These are phyloP conservation scores for Aplysia californica DNA, from an alignment of 1,140 invertebrate species.

Conservation along the genomic window DNA sequence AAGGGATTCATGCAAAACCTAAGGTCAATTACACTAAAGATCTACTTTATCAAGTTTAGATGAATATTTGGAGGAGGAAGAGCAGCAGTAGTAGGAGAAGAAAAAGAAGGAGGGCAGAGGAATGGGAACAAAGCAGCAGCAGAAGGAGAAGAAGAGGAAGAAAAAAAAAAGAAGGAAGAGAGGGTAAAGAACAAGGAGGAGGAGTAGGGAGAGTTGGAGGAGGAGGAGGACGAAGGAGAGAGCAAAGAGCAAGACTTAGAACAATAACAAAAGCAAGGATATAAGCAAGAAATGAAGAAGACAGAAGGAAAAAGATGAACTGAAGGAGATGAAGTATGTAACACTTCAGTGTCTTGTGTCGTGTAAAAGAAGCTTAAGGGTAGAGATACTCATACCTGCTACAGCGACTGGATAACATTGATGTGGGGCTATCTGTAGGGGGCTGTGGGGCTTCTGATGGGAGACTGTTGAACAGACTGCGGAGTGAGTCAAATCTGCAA, in stretches of 20 bases:
- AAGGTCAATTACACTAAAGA: too few relatives aligned
- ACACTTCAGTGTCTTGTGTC: too few relatives aligned
- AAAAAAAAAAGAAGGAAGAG: background rate
- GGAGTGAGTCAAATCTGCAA: background rate
- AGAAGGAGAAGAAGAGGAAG: background rate
- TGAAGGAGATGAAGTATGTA: too few relatives aligned
- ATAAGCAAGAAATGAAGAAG: background rate
- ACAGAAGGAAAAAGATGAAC: background rate
- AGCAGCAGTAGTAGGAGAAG: background rate
- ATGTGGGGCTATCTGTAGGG: background rate
- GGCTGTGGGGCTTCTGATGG: background rate
- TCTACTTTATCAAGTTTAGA: too few relatives aligned
- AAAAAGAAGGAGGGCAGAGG: background rate
- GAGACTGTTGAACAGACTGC: background rate
- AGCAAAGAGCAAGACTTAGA: background rate
- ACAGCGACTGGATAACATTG: background rate
- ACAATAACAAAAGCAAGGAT: background rate
- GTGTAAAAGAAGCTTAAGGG: too few relatives aligned
- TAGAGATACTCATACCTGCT: too few relatives aligned
- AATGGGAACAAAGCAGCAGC: background rate
- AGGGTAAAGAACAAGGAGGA: background rate
- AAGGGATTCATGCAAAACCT: too few relatives aligned
- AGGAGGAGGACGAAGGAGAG: background rate
- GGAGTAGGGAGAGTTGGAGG: background rate
- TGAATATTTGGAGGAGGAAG: too few relatives aligned